phyloP scores from a whole-genome alignment of 2,888 invertebrate species.

The Campoplex capitator region DNA sequence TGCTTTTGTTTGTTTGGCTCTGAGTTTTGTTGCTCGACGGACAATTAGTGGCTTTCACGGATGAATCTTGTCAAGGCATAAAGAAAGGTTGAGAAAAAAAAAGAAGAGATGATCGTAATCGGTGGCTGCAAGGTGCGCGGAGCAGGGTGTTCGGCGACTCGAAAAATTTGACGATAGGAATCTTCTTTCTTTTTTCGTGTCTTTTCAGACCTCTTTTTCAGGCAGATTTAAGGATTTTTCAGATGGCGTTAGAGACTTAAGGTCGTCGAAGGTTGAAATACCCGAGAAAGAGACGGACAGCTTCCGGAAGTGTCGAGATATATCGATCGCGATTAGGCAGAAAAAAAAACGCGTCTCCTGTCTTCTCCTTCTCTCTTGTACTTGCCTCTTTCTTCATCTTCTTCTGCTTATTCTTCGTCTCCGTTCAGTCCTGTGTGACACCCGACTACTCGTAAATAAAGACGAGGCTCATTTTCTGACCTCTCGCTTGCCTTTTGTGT shows the following conservation, averaged over 20 bases:
- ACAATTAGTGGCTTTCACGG: conserved; percentile 63
- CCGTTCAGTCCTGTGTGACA: conserved; percentile 54
- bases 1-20: conserved; percentile 54
- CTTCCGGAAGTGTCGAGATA: conserved; percentile 83
- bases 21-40: conserved; percentile 28
- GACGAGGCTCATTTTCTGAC: conserved; percentile 65
- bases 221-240: conserved; percentile 39
- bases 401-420: conserved; percentile 7
- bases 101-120: conserved; percentile 50
- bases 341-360: conserved; percentile 65
- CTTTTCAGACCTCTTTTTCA: conserved; percentile 26
- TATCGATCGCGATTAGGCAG: conserved; percentile 75
- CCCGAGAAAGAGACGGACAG: conserved; percentile 80
- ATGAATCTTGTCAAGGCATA: conserved; percentile 41
- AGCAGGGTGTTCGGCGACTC: conserved; percentile 52
- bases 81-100: background rate
- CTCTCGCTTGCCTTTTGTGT: conserved; percentile 42
- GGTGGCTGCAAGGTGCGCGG: conserved; percentile 53
- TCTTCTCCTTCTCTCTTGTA: conserved; percentile 63
- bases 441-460: conserved; percentile 79
- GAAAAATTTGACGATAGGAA: conserved; percentile 56
- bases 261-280: conserved; percentile 34
- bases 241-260: conserved; percentile 10
- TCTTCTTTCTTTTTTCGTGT: conserved; percentile 53
- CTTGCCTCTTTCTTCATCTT: background rate